Evolutionary conservation across 2,888 invertebrate genomes (phyloP).

Genomic region (Leptothorax acervorum): DNA sequence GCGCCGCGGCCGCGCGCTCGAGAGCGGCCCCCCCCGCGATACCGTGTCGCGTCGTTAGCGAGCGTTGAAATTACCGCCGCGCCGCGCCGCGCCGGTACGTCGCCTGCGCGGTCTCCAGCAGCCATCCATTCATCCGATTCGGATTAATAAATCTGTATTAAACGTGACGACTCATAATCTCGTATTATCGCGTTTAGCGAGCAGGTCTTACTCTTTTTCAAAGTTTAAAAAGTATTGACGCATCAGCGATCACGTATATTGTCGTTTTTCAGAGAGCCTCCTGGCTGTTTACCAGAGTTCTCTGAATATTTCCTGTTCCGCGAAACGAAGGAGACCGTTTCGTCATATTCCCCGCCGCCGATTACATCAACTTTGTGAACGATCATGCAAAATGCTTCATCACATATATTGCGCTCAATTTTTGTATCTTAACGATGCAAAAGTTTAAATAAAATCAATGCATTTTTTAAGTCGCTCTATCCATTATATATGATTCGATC

Average conservation of each 20-base stretch:
- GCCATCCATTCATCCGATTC: not conserved
- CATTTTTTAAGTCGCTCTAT: not conserved
- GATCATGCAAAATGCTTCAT: not conserved
- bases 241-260: not conserved
- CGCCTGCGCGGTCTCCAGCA: not conserved
- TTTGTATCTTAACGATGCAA: not conserved
- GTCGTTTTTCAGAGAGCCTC: not conserved
- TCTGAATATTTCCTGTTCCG: not conserved
- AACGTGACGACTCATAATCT: not conserved
- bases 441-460: not conserved
- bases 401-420: not conserved
- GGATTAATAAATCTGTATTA: not conserved
- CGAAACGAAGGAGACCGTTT: not conserved
- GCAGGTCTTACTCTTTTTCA: not conserved
- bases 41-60: slow-evolving; percentile 38
- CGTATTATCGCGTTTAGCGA: not conserved
- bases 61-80: slow-evolving; percentile 67
- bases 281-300: not conserved
- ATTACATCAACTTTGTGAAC: not conserved
- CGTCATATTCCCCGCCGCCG: not conserved
- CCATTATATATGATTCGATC: not conserved
- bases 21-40: not conserved
- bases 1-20: not conserved
- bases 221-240: not conserved
- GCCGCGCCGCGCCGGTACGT: slow-evolving; percentile 21